Evolutionary conservation across 2,797 vertebrate genomes (phyloP), one percentile per base, ranked within the genome.

Genomic region (Gymnoscopelus microlampas): DNA sequence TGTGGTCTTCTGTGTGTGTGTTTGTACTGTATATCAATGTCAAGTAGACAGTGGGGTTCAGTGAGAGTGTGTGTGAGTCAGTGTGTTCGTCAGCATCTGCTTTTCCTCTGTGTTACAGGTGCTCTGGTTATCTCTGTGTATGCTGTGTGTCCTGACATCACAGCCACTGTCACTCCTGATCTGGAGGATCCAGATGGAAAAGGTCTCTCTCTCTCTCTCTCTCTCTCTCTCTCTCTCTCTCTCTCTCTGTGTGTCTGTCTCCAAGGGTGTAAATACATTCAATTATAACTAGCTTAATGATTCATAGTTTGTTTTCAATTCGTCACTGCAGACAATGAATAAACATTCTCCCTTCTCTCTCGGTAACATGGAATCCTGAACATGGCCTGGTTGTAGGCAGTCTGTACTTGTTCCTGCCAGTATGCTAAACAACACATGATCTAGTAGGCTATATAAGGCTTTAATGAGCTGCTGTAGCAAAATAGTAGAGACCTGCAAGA

Each of bases 51-150:
- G 39, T 59, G 13, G 0, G 39, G 15, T 14, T 44, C 7, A 7
- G 39, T 44, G 9, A 9, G 15, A 55, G 58, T 62, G 15, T 70
- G 59, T 53, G 44, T 9, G 10, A 15, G 24, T 61, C 51, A 32
- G 13, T 55, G 4, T 53, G 29, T 44, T 44, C 39, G 2, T 44
- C 7, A 35, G 32, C 32, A 35, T 3, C 19, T 15, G 0, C 3
- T 44, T 32, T 62, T 11, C 44, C 7, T 68, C 29, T 85, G 23
- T 68, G 13, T 70, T 76, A 14, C 86, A 98, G 97, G 97, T 7
- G 93, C 96, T 0, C 86, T 98, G 79, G 97, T 98, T 61, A 94
- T 98, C 85, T 98, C 97, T 0, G 93, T 94, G 5, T 98, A 98
- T 11, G 96, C 96, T 0, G 94, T 96, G 47, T 98, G 96, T 74